Percentiles rank a stretch among this genome's conserved stretches.
phyloP scores from a whole-genome alignment of 2,888 invertebrate species.

The Salpingus planirostris region DNA sequence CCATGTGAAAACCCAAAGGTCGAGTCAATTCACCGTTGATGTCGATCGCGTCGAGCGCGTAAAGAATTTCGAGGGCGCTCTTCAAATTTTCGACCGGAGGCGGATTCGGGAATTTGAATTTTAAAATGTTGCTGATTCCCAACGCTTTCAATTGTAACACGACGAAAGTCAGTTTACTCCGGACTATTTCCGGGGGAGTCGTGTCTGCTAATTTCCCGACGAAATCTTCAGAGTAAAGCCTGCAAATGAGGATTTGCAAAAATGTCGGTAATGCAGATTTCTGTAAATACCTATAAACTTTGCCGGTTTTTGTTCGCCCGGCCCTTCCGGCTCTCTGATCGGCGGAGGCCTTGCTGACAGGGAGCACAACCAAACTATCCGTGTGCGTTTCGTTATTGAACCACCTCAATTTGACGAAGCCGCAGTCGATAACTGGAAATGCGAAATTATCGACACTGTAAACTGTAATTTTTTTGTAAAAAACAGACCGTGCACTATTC shows the following conservation, averaged over 20 bases:
- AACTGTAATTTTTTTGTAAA: neutral
- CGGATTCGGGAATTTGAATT: conserved; percentile 86
- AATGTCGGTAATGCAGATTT: too few species aligned
- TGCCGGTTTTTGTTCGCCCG: conserved; percentile 75
- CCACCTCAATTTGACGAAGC: conserved; percentile 90
- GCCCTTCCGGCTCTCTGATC: conserved; percentile 88
- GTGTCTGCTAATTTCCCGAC: conserved; percentile 58
- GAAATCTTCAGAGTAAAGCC: conserved; percentile 71
- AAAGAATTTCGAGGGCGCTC: conserved; percentile 77
- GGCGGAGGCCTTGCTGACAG: conserved; percentile 82
- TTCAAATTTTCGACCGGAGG: conserved; percentile 85
- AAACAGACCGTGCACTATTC: conserved; percentile 72
- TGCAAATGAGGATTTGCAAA: conserved; percentile 27
- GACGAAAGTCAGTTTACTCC: conserved; percentile 77
- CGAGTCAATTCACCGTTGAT: conserved; percentile 66
- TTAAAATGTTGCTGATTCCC: conserved; percentile 84
- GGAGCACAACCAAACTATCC: conserved; percentile 73
- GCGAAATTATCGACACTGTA: neutral
- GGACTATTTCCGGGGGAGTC: conserved; percentile 87
- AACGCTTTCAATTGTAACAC: conserved; percentile 87
- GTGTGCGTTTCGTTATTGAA: conserved; percentile 77
- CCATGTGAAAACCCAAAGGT: conserved; percentile 73
- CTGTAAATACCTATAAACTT: conserved; percentile 63
- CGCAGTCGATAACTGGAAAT: conserved; percentile 80
- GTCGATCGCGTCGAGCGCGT: conserved; percentile 76